A percentile compares a stretch with the other conserved stretches of the same genome.
These are phyloP conservation scores for Syngnathus acus DNA, from an alignment of 2,797 vertebrate species.

Conservation along the genomic window DNA sequence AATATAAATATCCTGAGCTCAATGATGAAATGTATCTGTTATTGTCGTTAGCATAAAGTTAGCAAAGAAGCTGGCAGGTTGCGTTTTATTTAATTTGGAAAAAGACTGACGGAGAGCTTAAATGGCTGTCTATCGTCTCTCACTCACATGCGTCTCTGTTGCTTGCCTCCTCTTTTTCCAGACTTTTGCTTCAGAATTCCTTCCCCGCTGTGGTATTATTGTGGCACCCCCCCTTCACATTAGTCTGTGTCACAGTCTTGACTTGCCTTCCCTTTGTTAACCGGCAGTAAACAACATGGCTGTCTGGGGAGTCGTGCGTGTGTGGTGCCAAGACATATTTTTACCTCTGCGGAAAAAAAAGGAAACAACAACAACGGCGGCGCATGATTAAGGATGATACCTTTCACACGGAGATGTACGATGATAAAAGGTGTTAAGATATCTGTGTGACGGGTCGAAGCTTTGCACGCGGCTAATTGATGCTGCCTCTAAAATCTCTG, in stretches of 20 bases:
- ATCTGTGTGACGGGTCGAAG: conserved; percentile 74
- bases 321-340: conserved; percentile 66
- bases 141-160: neutral
- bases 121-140: neutral
- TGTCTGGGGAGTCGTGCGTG: conserved; percentile 68
- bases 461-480: conserved; percentile 69
- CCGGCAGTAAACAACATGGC: conserved; percentile 75
- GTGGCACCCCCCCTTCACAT: conserved; percentile 60
- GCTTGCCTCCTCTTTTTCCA: conserved; percentile 19
- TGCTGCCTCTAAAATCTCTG: conserved; percentile 55
- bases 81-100: neutral
- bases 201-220: conserved; percentile 46
- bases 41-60: neutral
- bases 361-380: conserved; percentile 19
- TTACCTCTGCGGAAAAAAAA: conserved; percentile 43
- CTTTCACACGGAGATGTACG: conserved; percentile 54
- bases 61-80: neutral
- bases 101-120: neutral
- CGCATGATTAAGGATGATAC: conserved; percentile 71
- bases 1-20: neutral
- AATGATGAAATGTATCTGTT: neutral
- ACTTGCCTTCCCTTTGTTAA: conserved; percentile 76
- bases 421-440: conserved; percentile 71
- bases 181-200: conserved; percentile 48
- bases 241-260: conserved; percentile 68